A percentile compares a stretch with the other conserved stretches of the same genome.
These are phyloP conservation scores for Hyperopisus bebe DNA, from an alignment of 2,113 vertebrate genomes.

Conservation along the genomic window DNA sequence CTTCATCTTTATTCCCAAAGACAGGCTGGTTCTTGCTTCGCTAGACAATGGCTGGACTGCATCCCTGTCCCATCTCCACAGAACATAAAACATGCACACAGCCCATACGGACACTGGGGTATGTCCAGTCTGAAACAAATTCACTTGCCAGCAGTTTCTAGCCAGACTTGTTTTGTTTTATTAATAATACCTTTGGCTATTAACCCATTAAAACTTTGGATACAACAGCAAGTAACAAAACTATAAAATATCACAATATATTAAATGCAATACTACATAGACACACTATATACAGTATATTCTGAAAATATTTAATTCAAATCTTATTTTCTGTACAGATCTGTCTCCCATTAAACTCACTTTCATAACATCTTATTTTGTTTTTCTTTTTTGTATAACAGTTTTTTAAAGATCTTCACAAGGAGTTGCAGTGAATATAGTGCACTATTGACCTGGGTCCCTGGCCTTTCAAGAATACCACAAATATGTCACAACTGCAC, in stretches of 20 bases:
- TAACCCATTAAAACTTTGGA: not conserved
- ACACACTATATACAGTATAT: not conserved
- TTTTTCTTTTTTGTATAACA: not conserved
- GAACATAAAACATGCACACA: not conserved
- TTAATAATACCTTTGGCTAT: not conserved
- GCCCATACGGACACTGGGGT: not conserved
- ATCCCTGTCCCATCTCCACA: not conserved
- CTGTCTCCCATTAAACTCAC: not conserved
- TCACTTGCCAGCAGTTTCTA: not conserved
- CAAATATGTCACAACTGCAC: not conserved
- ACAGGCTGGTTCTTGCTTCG: not conserved
- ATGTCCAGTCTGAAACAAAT: not conserved
- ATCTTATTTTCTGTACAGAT: not conserved
- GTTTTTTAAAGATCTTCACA: not conserved
- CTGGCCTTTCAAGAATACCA: not conserved
- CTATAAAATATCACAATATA: not conserved
- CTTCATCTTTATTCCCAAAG: not conserved
- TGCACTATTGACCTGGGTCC: not conserved
- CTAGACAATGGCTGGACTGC: not conserved
- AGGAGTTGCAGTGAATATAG: not conserved
- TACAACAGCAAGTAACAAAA: not conserved
- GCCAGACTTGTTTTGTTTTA: not conserved
- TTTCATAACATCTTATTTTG: not conserved
- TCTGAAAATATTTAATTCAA: not conserved
- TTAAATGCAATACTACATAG: not conserved